phyloP scores from a whole-genome alignment of 2,888 invertebrate genomes.

The Saturnia pavonia region DNA sequence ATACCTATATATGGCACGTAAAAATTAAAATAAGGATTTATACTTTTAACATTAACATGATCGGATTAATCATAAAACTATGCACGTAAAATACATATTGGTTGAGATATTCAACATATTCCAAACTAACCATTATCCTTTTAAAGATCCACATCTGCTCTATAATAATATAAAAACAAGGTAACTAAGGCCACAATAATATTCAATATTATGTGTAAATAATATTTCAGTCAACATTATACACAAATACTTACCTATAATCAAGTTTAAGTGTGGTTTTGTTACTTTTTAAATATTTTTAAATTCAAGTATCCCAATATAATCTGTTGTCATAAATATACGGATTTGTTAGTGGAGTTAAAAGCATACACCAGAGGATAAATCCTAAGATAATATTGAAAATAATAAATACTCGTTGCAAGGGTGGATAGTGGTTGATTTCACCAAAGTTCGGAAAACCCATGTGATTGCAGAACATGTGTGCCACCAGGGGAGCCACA shows the following conservation, averaged over 20 bases:
- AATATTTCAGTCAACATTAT: constrained; percentile 5
- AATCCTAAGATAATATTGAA: constrained; percentile 89
- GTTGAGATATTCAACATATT: not conserved
- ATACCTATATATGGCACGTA: constrained; percentile 19
- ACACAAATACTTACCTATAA: not conserved
- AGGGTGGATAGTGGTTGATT: constrained; percentile 57
- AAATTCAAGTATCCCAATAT: constrained; percentile 74
- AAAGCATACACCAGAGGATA: constrained; percentile 87
- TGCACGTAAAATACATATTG: not conserved
- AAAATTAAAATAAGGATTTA: constrained; percentile 15
- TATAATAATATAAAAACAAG: not conserved
- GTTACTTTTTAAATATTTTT: not conserved
- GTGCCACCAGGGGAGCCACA: constrained; percentile 92
- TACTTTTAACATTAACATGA: not conserved
- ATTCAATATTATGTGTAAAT: constrained; percentile 10
- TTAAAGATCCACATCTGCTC: not conserved
- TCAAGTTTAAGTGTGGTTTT: not conserved
- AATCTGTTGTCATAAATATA: constrained; percentile 83
- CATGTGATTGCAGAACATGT: constrained; percentile 98
- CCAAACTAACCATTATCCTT: not conserved
- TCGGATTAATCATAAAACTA: not conserved
- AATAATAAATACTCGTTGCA: constrained; percentile 83
- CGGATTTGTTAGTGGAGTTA: constrained; percentile 89
- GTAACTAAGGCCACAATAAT: constrained; percentile 15
- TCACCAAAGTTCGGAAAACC: constrained; percentile 94